phyloP scores from a whole-genome alignment of 2,113 vertebrate genomes.

The Protobothrops flavoviridis region DNA sequence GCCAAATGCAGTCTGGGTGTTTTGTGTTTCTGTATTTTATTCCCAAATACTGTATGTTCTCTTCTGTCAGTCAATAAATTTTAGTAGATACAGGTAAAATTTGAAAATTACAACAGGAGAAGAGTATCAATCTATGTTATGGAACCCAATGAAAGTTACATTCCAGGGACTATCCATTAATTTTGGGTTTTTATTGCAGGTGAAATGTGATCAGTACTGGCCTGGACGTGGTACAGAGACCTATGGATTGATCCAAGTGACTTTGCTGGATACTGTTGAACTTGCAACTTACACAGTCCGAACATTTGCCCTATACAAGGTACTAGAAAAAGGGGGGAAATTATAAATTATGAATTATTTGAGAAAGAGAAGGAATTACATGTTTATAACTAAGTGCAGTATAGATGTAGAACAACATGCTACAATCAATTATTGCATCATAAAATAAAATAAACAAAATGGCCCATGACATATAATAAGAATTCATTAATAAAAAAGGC shows the following conservation, averaged over 20 bases:
- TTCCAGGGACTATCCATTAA: not conserved
- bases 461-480: not conserved
- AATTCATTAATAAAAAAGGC: not conserved
- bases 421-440: not conserved
- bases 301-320: conserved; percentile 92
- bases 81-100: not conserved
- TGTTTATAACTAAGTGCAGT: not conserved
- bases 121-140: not conserved
- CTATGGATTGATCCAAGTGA: conserved; percentile 93
- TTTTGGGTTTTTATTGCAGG: conserved; percentile 63
- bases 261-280: conserved; percentile 89
- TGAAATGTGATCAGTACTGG: conserved; percentile 99
- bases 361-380: not conserved
- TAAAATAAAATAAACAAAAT: not conserved
- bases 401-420: not conserved
- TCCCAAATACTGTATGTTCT: not conserved
- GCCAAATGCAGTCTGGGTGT: not conserved
- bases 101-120: not conserved
- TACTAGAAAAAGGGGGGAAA: conserved; percentile 33
- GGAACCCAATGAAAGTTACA: not conserved
- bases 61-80: not conserved
- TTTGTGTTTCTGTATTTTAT: not conserved
- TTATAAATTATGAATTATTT: not conserved
- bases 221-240: conserved; percentile 89
- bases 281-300: conserved; percentile 90